These are phyloP conservation scores for Calameuta idolon DNA, from an alignment of 2,888 invertebrate genomes.

Conservation along the genomic window DNA sequence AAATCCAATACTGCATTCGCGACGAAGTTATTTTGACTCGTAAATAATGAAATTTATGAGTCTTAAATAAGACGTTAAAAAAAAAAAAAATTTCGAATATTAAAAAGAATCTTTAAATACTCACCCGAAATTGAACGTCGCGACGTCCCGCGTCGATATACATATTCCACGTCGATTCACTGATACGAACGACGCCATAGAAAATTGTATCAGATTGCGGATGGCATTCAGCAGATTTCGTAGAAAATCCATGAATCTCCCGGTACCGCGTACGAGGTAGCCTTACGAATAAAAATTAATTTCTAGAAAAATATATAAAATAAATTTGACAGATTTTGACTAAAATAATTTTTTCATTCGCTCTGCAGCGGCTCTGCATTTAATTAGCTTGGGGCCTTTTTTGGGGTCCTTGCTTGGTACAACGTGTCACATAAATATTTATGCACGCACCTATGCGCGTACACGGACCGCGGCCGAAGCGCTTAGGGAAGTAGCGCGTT, in stretches of 20 bases:
- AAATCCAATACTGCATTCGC: not conserved
- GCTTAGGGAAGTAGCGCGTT: not conserved
- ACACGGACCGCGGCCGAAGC: not conserved
- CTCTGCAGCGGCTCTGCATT: conserved; percentile 38
- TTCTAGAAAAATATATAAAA: not conserved
- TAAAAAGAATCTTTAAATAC: not conserved
- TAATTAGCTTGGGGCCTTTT: not conserved
- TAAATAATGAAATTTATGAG: not conserved
- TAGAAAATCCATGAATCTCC: not conserved
- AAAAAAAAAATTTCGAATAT: not conserved
- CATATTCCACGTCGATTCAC: not conserved
- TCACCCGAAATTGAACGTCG: not conserved
- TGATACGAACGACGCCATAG: not conserved
- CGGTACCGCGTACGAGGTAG: not conserved
- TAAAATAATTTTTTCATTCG: conserved; percentile 32
- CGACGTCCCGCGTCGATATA: not conserved
- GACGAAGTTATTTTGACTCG: not conserved
- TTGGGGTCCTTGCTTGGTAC: not conserved
- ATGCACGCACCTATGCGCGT: not conserved
- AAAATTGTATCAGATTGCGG: not conserved
- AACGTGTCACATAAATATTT: not conserved
- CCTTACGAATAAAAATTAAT: not conserved
- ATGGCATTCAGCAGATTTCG: not conserved
- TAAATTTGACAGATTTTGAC: not conserved
- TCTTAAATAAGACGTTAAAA: not conserved